phyloP scores from a whole-genome alignment of 1,140 invertebrate species.

The Zaprionus tsacasi region DNA sequence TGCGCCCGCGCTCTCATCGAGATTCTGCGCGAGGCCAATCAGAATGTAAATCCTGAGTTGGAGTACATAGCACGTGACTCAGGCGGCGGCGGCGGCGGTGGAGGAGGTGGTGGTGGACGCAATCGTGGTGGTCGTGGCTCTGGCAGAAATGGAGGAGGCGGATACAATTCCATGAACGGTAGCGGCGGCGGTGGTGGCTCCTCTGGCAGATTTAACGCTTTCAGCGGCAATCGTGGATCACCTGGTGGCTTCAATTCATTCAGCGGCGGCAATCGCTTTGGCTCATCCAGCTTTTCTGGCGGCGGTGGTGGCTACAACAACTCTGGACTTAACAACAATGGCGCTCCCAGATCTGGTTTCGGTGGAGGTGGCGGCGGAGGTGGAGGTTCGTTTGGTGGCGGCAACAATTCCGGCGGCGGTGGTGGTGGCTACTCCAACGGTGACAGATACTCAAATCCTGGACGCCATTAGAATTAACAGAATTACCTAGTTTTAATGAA shows the following conservation, averaged over 20 bases:
- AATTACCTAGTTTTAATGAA: conserved; percentile 2
- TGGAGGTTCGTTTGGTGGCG: conserved; percentile 12
- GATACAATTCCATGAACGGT: conserved; percentile 10
- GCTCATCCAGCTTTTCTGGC: background rate
- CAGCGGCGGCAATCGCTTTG: conserved; percentile 16
- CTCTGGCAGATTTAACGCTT: conserved; percentile 27
- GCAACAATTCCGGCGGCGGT: conserved; percentile 11
- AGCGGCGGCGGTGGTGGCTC: background rate
- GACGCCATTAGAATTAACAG: conserved; percentile 27
- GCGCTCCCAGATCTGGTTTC: background rate
- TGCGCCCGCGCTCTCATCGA: conserved; percentile 95
- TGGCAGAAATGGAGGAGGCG: conserved; percentile 6
- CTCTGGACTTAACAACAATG: conserved; percentile 7
- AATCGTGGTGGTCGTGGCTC: conserved; percentile 48
- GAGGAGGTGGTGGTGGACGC: conserved; percentile 52
- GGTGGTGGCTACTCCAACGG: conserved; percentile 36
- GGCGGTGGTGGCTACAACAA: background rate
- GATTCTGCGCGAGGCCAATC: conserved; percentile 95
- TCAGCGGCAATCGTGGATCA: conserved; percentile 20
- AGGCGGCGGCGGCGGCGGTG: conserved; percentile 29
- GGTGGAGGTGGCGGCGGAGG: conserved; percentile 12
- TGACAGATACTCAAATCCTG: conserved; percentile 24
- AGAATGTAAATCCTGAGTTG: conserved; percentile 85
- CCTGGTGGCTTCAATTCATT: conserved; percentile 20
- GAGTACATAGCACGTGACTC: conserved; percentile 86